Base-by-base conservation (phyloP, 2,113 vertebrate genomes). In the Vireo altiloquus region DNA sequence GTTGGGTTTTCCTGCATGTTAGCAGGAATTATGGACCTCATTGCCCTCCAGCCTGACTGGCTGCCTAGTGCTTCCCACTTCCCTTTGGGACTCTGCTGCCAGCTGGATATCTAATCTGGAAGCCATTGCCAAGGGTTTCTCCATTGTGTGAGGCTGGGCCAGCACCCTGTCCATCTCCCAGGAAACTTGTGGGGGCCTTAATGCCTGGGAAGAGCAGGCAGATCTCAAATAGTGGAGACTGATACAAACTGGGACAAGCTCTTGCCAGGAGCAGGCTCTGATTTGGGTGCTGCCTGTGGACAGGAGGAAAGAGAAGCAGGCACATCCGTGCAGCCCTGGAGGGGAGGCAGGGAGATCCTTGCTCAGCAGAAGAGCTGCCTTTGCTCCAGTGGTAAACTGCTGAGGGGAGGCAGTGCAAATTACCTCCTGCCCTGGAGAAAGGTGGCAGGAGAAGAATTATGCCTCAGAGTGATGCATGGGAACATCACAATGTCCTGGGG, bases 351-450 rank as follows among this genome's bases (percentile, higher is more conserved):
- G 52, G 52, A 64, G 18, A 22, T 47, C 53, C 30, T 75, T 72
- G 71, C 86, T 93, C 57, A 88, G 86, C 70, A 82, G 33, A 88
- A 87, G 61, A 44, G 86, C 49, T 78, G 31, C n/a, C 40, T 93
- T 79, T 59, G 60, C 56, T 93, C 18, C 60, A 1, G 0, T 19
- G 35, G 68, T 61, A 46, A 77, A 83, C 42, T 70, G 83, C 80
- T 86, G 83, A 83, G 72, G 53, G 0, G 3, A 94, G 59, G 18
- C 42, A 83, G 56, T 25, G 35, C 54, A 42, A 61, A 60, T 89
- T 78, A 56, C 24, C 52, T 94, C 27, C 35, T 49, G 39, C 65
- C 52, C 60, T 6, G 7, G 44, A 81, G 72, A 70, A 57, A 44
- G n/a, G 22, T 59, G 35, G 42, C 52, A 80, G 82, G 64, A 72